Evolutionary conservation across 1,140 invertebrate genomes (phyloP).

Genomic region (Drosophila equinoxialis): DNA sequence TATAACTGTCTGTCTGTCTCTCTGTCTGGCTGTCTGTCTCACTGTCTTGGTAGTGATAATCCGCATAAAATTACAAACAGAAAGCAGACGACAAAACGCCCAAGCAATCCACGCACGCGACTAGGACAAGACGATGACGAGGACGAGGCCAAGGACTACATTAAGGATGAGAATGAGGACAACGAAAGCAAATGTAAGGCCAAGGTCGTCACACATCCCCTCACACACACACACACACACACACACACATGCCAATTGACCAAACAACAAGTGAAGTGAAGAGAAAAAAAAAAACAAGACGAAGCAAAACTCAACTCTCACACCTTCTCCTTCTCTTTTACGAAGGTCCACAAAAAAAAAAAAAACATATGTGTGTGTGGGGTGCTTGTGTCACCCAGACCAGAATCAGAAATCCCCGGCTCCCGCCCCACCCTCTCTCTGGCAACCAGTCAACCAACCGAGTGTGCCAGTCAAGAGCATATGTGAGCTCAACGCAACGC

Average conservation of each 20-base stretch:
- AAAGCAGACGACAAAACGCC: slow-evolving; percentile 50
- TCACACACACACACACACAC: slow-evolving; percentile 32
- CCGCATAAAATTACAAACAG: slow-evolving; percentile 81
- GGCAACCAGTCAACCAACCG: background rate
- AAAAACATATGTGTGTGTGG: slow-evolving; percentile 11
- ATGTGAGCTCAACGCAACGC: slow-evolving; percentile 62
- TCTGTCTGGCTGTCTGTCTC: slow-evolving; percentile 34
- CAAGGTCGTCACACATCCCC: slow-evolving; percentile 66
- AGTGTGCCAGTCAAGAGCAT: slow-evolving; percentile 53
- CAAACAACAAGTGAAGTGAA: slow-evolving; percentile 64
- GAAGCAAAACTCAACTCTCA: slow-evolving; percentile 22
- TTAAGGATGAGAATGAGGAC: background rate
- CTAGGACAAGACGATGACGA: slow-evolving; percentile 20
- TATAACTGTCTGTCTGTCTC: slow-evolving; percentile 35
- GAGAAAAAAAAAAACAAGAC: slow-evolving; percentile 26
- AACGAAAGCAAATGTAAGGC: slow-evolving; percentile 68
- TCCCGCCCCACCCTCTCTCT: background rate
- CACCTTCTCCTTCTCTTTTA: background rate
- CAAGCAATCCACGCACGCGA: slow-evolving; percentile 37
- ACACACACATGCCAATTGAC: slow-evolving; percentile 66
- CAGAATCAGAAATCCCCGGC: background rate
- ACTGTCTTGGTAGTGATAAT: slow-evolving; percentile 58
- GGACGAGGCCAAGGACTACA: slow-evolving; percentile 31
- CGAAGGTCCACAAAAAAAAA: slow-evolving; percentile 43
- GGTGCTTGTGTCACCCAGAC: slow-evolving; percentile 58